Evolutionary conservation across 2,888 invertebrate species (phyloP), one percentile per base, ranked within the genome.

Genomic region (Parascotia fuliginaria): DNA sequence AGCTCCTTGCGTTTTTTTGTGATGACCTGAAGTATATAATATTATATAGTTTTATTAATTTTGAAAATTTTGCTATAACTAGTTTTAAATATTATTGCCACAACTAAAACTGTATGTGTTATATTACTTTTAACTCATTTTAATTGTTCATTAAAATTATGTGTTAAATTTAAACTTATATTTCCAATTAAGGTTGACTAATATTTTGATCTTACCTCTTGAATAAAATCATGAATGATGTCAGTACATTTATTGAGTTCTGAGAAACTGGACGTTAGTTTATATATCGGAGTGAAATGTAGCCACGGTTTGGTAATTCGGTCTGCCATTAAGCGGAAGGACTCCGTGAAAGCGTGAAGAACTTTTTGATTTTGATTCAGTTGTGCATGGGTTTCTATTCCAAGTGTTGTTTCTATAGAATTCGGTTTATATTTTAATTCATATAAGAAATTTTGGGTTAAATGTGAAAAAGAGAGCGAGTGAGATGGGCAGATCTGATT

Each of bases 21-120:
- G 9, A 77, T 68, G 3, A 70, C 50, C 75, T 69, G 58, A 41
- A 40, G n/a, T n/a, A n/a, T n/a, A n/a, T n/a, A n/a, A n/a, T n/a
- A n/a, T n/a, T n/a, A n/a, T n/a, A n/a, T n/a, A n/a, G n/a, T n/a
- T n/a, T n/a, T n/a, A n/a, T n/a, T n/a, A n/a, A n/a, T n/a, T n/a
- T n/a, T n/a, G n/a, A n/a, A n/a, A n/a, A n/a, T n/a, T n/a, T n/a
- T n/a, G n/a, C n/a, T n/a, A n/a, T n/a, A n/a, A n/a, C n/a, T n/a
- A n/a, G n/a, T n/a, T n/a, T n/a, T n/a, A n/a, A n/a, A n/a, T n/a
- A n/a, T n/a, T n/a, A n/a, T n/a, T n/a, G n/a, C n/a, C n/a, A n/a
- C n/a, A n/a, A n/a, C n/a, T n/a, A n/a, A n/a, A n/a, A n/a, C n/a
- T n/a, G n/a, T n/a, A n/a, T n/a, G n/a, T n/a, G n/a, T n/a, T n/a